These are phyloP conservation scores for Tragelaphus imberbis DNA, from an alignment of 2,113 vertebrate species.

Conservation along the genomic window DNA sequence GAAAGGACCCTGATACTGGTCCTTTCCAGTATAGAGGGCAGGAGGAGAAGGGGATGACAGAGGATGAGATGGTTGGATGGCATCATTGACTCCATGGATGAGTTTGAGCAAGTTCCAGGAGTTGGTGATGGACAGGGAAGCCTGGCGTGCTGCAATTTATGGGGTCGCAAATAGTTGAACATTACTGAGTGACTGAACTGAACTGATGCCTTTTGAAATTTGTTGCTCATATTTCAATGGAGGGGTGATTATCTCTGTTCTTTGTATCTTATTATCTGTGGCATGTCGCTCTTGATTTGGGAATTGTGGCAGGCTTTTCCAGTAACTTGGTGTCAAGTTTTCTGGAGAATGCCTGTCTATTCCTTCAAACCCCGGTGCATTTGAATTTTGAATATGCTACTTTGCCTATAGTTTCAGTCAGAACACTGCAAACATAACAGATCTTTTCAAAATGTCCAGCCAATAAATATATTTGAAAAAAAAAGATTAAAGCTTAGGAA, in stretches of 20 bases:
- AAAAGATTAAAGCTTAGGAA: neutral
- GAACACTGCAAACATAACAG: neutral
- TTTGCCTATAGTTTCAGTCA: conserved; percentile 6
- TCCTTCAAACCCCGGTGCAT: neutral
- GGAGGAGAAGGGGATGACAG: neutral
- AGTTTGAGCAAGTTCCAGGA: neutral
- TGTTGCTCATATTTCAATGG: neutral
- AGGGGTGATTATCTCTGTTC: neutral
- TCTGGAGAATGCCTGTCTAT: neutral
- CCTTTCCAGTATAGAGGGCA: neutral
- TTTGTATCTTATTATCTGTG: neutral
- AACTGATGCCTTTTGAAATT: neutral
- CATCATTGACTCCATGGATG: neutral
- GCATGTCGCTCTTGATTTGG: neutral
- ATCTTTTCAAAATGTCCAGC: neutral
- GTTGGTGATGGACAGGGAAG: neutral
- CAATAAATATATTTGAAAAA: neutral
- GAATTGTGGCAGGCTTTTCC: neutral
- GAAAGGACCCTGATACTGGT: neutral
- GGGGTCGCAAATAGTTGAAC: neutral
- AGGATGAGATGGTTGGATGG: neutral
- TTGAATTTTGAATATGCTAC: neutral
- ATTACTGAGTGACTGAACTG: neutral
- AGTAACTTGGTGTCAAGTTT: neutral
- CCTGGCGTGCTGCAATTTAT: neutral